These are phyloP conservation scores for Poeciliopsis infans DNA, from an alignment of 2,797 vertebrate genomes.

Conservation along the genomic window DNA sequence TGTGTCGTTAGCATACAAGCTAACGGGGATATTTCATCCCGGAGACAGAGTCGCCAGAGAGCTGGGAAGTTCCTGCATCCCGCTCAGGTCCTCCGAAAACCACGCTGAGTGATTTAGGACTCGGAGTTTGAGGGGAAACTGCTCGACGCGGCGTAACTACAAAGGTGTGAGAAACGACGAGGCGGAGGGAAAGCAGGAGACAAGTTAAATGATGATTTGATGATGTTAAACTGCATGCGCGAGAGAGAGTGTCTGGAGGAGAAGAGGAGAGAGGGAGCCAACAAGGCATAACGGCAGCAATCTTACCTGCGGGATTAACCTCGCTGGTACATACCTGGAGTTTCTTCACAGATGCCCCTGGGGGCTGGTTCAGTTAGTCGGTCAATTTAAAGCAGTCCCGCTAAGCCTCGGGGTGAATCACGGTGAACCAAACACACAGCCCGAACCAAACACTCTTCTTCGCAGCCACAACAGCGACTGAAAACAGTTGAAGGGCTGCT, in stretches of 20 bases:
- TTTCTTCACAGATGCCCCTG: not conserved
- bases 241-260: constrained; percentile 40
- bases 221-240: constrained; percentile 49
- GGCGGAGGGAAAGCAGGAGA: not conserved
- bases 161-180: not conserved
- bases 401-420: constrained; percentile 22
- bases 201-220: constrained; percentile 36
- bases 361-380: constrained; percentile 19
- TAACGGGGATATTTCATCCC: constrained; percentile 59
- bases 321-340: constrained; percentile 7
- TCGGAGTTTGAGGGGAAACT: not conserved
- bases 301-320: constrained; percentile 58
- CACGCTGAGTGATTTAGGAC: not conserved
- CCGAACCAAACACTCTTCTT: constrained; percentile 12
- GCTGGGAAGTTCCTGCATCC: constrained; percentile 65
- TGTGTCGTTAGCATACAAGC: constrained; percentile 73
- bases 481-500: constrained; percentile 38
- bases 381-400: constrained; percentile 35
- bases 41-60: constrained; percentile 48
- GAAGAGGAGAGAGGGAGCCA: constrained; percentile 26
- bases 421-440: constrained; percentile 5
- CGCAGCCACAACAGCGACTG: constrained; percentile 70
- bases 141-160: not conserved
- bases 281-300: constrained; percentile 41
- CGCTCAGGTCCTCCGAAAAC: constrained; percentile 14